These are phyloP conservation scores for Poeciliopsis retropinna DNA, from an alignment of 2,113 vertebrate species.

Conservation along the genomic window DNA sequence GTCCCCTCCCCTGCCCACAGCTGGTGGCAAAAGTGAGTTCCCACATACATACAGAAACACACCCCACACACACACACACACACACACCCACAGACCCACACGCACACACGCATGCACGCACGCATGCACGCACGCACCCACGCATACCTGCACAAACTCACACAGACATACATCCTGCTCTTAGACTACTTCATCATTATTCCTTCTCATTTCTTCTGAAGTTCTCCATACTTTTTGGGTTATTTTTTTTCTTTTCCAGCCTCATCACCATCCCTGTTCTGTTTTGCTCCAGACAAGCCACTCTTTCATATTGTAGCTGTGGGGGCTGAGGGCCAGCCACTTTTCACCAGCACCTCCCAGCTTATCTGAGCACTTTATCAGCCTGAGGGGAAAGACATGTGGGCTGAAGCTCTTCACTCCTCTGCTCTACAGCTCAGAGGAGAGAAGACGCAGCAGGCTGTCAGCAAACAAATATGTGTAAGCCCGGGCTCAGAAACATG, in stretches of 20 bases:
- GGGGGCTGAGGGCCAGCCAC: slow-evolving; percentile 79
- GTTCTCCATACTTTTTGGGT: slow-evolving; percentile 28
- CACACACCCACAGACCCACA: slow-evolving; percentile 29
- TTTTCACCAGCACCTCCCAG: slow-evolving; percentile 79
- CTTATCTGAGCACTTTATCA: slow-evolving; percentile 99
- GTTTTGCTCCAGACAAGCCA: slow-evolving; percentile 79
- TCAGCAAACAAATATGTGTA: slow-evolving; percentile 87
- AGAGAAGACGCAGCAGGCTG: slow-evolving; percentile 68
- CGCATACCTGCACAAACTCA: slow-evolving; percentile 32
- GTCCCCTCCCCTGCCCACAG: slow-evolving; percentile 60
- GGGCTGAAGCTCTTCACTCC: slow-evolving; percentile 88
- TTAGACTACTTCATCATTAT: slow-evolving; percentile 57
- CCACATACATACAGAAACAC: slow-evolving; percentile 27
- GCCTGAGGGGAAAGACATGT: slow-evolving; percentile 87
- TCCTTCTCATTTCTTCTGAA: slow-evolving; percentile 46
- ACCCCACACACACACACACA: slow-evolving; percentile 24
- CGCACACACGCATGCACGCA: slow-evolving; percentile 17
- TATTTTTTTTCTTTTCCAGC: slow-evolving; percentile 24
- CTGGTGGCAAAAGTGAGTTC: slow-evolving; percentile 64
- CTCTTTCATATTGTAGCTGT: slow-evolving; percentile 85
- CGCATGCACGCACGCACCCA: slow-evolving; percentile 19
- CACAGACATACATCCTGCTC: slow-evolving; percentile 29
- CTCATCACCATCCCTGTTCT: slow-evolving; percentile 65
- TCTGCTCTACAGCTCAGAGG: slow-evolving; percentile 69
- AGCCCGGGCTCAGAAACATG: slow-evolving; percentile 67